Conservation (phyloP, 2,888 invertebrate species). For the Drosophila koepferae region DNA sequence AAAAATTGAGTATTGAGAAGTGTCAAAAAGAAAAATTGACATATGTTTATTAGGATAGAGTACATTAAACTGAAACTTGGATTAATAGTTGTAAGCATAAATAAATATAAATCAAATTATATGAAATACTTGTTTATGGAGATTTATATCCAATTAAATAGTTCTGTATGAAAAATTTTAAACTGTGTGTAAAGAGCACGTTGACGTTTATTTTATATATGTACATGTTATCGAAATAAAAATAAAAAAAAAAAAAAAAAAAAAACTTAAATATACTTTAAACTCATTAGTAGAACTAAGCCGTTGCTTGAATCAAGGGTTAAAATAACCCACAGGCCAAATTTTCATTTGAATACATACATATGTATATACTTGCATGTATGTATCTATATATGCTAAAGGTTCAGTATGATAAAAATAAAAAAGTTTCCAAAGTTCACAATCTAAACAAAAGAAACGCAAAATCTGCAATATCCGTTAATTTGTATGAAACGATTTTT, state of each 20-base stretch:
- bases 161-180: too few species aligned
- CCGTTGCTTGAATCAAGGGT: neutral
- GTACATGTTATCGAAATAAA: too few species aligned
- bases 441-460: slow-evolving; percentile 46
- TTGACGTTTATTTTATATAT: too few species aligned
- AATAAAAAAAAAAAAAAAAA: too few species aligned
- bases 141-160: too few species aligned
- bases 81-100: too few species aligned
- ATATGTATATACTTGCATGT: neutral
- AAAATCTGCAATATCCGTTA: slow-evolving; percentile 70
- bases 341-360: neutral
- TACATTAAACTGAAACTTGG: too few species aligned
- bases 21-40: too few species aligned
- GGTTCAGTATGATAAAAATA: neutral
- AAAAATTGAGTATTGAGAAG: neutral
- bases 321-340: neutral
- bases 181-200: too few species aligned
- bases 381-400: neutral
- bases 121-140: too few species aligned
- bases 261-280: neutral
- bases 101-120: too few species aligned
- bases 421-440: slow-evolving; percentile 28
- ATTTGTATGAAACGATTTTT: slow-evolving; percentile 44
- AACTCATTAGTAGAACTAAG: neutral
- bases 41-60: too few species aligned